Percentiles rank a stretch among this genome's conserved stretches.
phyloP scores from a whole-genome alignment of 1,140 invertebrate species.

The Cotesia vestalis region DNA sequence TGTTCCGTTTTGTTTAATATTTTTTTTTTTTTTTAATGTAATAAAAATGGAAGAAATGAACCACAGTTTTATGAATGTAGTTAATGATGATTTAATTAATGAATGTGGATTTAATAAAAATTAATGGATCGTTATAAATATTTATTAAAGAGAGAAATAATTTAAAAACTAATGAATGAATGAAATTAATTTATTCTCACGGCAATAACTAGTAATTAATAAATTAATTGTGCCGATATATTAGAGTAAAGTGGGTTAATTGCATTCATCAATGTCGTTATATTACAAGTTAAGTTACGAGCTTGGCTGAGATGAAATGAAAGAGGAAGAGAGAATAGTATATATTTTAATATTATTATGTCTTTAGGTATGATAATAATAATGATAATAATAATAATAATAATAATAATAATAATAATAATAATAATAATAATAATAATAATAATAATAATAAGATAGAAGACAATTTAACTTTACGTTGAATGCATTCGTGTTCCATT shows the following conservation, averaged over 20 bases:
- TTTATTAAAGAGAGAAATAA: not conserved
- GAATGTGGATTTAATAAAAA: constrained; percentile 2
- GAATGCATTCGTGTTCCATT: constrained; percentile 10
- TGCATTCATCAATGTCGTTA: constrained; percentile 35
- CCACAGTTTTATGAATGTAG: too few species aligned
- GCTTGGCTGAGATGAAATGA: not conserved
- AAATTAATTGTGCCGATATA: constrained; percentile 39
- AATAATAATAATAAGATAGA: constrained; percentile 5
- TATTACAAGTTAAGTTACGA: constrained; percentile 22
- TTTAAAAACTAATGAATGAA: constrained; percentile 8
- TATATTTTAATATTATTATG: too few species aligned
- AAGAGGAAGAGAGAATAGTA: constrained; percentile 4
- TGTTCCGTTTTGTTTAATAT: too few species aligned
- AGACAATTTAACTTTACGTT: constrained; percentile 30
- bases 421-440: constrained; percentile 13
- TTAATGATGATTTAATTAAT: too few species aligned
- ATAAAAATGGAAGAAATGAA: too few species aligned
- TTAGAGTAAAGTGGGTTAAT: constrained; percentile 41
- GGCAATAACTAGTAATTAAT: constrained; percentile 42
- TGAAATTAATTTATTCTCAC: constrained; percentile 28
- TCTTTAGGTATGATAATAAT: not conserved
- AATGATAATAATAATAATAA: constrained; percentile 6
- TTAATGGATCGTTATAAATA: not conserved
- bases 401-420: too few species aligned
- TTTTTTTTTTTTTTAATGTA: too few species aligned